Conservation (phyloP, 2,113 vertebrate species). For the Petrocephalus microphthalmus region DNA sequence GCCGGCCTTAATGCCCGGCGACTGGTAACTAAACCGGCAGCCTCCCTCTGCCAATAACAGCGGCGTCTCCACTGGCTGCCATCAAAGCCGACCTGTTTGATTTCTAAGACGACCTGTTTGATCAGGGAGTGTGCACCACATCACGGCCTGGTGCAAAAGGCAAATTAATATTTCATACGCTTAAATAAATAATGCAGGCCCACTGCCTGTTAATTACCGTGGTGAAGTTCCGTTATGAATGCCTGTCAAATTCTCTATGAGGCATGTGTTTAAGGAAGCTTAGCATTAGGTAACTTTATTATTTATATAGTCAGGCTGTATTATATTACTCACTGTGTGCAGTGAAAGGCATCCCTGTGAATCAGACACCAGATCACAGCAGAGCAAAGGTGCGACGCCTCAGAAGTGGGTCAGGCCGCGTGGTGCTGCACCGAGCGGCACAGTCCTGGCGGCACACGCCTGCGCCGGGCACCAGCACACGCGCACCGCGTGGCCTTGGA, state of each 20-base stretch:
- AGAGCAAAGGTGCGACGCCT: background rate
- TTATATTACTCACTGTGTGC: background rate
- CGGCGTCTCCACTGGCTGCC: background rate
- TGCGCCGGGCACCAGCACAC: background rate
- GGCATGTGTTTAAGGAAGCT: background rate
- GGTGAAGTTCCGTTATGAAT: slow-evolving; percentile 7
- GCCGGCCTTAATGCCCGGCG: slow-evolving; percentile 49
- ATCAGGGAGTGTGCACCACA: slow-evolving; percentile 13
- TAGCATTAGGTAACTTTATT: background rate
- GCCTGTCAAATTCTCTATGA: slow-evolving; percentile 6
- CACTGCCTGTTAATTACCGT: slow-evolving; percentile 12
- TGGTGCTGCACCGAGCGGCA: background rate
- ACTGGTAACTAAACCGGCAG: slow-evolving; percentile 47
- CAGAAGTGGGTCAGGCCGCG: background rate
- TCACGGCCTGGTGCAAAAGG: background rate
- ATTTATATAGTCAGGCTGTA: background rate
- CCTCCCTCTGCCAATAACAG: slow-evolving; percentile 42
- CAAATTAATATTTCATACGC: slow-evolving; percentile 26
- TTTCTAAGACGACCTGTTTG: slow-evolving; percentile 52
- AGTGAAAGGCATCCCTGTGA: slow-evolving; percentile 2
- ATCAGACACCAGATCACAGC: background rate
- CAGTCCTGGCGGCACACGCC: background rate
- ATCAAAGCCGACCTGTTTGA: slow-evolving; percentile 34
- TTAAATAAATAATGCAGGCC: slow-evolving; percentile 23
- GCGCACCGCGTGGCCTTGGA: background rate